Evolutionary conservation across 2,113 vertebrate genomes (phyloP).

Genomic region (Pelmatolapia mariae): DNA sequence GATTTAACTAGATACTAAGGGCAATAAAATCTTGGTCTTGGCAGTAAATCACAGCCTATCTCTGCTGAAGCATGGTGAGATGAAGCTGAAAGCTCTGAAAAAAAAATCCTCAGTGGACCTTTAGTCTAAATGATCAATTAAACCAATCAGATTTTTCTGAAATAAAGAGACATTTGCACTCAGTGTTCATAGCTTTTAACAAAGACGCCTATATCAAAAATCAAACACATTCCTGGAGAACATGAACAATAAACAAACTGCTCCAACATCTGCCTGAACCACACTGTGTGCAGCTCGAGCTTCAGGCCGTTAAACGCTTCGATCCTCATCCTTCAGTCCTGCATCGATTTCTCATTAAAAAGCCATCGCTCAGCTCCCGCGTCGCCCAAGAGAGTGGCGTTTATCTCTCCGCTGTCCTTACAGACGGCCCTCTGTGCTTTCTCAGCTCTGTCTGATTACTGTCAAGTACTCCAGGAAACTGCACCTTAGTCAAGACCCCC

Average conservation of each 20-base stretch:
- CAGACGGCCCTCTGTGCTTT: neutral
- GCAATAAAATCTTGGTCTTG: neutral
- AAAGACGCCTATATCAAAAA: neutral
- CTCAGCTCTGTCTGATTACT: neutral
- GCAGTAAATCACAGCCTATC: neutral
- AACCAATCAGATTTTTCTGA: neutral
- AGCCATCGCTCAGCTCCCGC: slow-evolving; percentile 23
- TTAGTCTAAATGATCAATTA: neutral
- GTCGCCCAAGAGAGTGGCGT: neutral
- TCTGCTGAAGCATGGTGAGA: neutral
- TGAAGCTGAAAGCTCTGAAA: neutral
- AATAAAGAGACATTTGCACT: neutral
- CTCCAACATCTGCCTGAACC: neutral
- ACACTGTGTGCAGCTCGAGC: neutral
- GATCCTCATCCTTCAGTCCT: slow-evolving; percentile 28
- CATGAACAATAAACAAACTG: neutral
- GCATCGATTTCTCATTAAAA: slow-evolving; percentile 56
- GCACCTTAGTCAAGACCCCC: neutral
- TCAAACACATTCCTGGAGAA: neutral
- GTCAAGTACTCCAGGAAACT: neutral
- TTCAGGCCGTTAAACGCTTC: neutral
- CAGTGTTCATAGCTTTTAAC: neutral
- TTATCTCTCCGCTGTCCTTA: slow-evolving; percentile 21
- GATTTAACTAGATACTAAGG: neutral
- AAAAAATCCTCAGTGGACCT: neutral